Conservation (phyloP, 2,888 invertebrate genomes). For the Drosophila mimetica region DNA sequence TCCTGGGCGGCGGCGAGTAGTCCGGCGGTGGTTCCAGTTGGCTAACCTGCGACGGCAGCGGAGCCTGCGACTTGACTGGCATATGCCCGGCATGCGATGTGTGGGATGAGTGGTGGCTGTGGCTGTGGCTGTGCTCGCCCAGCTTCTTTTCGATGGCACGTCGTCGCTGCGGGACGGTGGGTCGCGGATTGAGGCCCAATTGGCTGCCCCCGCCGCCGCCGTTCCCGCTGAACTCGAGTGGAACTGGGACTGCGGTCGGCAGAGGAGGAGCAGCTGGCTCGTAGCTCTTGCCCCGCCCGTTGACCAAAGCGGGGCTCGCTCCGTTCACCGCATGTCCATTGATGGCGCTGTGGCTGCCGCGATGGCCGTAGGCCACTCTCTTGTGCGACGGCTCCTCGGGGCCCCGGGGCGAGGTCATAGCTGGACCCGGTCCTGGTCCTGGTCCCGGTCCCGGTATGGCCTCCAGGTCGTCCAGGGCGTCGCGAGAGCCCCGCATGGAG, state of each 20-base stretch:
- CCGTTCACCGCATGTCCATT: conserved; percentile 22
- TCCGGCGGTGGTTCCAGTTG: conserved; percentile 89
- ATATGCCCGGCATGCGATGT: conserved; percentile 3
- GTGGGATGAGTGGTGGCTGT: conserved; percentile 2
- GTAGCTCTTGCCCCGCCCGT: conserved; percentile 69
- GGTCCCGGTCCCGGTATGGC: conserved; percentile 75
- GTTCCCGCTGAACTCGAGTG: conserved; percentile 30
- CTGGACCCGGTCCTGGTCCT: conserved; percentile 34
- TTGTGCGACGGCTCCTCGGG: conserved; percentile 63
- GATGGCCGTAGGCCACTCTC: conserved; percentile 69
- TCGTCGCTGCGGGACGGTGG: conserved; percentile 88
- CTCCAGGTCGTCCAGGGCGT: conserved; percentile 81
- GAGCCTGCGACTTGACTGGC: conserved; percentile 21
- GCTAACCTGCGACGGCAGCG: conserved; percentile 2
- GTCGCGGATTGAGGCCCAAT: conserved; percentile 82
- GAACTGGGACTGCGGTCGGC: conserved; percentile 2
- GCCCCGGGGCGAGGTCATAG: conserved; percentile 2
- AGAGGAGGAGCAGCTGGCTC: conserved; percentile 36
- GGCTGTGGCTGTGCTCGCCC: conserved; percentile 77
- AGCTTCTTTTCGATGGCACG: conserved; percentile 86
- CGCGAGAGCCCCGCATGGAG: conserved; percentile 81
- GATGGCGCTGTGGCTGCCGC: conserved; percentile 82
- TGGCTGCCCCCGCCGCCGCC: conserved; percentile 39
- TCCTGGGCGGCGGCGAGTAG: conserved; percentile 87
- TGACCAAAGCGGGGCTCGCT: conserved; percentile 11